These are phyloP conservation scores for Phalloptychus januarius DNA, from an alignment of 2,797 vertebrate genomes.

Conservation along the genomic window DNA sequence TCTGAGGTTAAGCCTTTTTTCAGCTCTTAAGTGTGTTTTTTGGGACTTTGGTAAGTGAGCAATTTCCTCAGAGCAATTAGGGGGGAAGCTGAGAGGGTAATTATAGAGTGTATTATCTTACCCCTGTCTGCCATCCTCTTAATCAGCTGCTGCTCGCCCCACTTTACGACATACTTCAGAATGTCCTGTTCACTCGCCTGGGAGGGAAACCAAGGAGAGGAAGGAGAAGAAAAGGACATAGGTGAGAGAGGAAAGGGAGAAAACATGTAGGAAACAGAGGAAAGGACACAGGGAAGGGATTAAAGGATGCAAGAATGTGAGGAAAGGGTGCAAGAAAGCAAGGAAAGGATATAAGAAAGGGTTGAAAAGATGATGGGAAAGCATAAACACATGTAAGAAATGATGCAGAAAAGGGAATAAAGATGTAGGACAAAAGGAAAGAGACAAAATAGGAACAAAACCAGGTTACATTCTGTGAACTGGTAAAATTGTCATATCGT, in stretches of 20 bases:
- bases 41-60: conserved; percentile 58
- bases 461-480: conserved; percentile 45
- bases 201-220: conserved; percentile 59
- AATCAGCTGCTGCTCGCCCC: conserved; percentile 98
- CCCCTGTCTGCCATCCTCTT: conserved; percentile 99
- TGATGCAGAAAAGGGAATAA: too few species aligned
- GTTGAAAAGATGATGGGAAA: too few species aligned
- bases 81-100: conserved; percentile 70
- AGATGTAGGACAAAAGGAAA: neutral
- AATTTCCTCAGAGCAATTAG: conserved; percentile 74
- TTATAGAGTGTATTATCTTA: conserved; percentile 83
- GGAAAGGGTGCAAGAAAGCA: neutral
- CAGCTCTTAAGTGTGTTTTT: conserved; percentile 57
- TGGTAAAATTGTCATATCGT: conserved; percentile 34
- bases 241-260: neutral
- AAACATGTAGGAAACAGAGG: neutral
- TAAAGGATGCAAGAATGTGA: too few species aligned
- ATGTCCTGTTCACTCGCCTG: conserved; percentile 99
- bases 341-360: neutral
- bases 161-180: conserved; percentile 98
- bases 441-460: conserved; percentile 20
- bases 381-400: neutral
- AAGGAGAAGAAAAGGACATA: neutral
- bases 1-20: conserved; percentile 45
- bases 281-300: too few species aligned